Base-by-base conservation (phyloP, 2,888 invertebrate species). In the Lordiphosa fenestrarum region DNA sequence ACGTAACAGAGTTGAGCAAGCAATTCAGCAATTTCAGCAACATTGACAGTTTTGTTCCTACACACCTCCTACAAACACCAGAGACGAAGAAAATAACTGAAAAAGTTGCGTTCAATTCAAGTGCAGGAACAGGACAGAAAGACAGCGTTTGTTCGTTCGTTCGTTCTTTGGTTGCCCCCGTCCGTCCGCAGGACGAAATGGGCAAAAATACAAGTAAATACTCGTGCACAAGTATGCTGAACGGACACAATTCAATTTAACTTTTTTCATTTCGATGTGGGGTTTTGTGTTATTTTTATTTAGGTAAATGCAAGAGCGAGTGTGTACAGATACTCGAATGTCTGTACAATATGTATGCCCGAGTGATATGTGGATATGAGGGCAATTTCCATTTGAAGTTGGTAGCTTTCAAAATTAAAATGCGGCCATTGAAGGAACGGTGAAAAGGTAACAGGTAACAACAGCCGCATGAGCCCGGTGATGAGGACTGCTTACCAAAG, bases 181-280 rank as follows among this genome's bases (percentile, higher is more conserved):
- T 30, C 30, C 30, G 30, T 9, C 9, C 9, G 9, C 9, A 30
- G 9, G 12, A n/a, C 15, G 40, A 56, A 40, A 49, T 23, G 19
- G 41, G 42, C 7, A 23, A 48, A 55, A 52, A 53, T 51, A 59
- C 57, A 75, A 81, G 76, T 69, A 68, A 84, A 82, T 82, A 77
- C 46, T 73, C 71, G 9, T 30, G 3, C 30, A 30, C 30, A 30
- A 30, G 30, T 30, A 30, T 30, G 30, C 73, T 53, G 63, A 74
- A 66, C 69, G 71, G 74, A 78, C 83, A 84, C 84, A 78, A 84
- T 78, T 78, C 77, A 78, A 78, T 78, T 84, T 78, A 84, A 78
- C 77, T 84, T 78, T 84, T 78, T 84, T 78, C 78, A 82, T 77
- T 78, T 82, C 61, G 63, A 71, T 69, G 64, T 71, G 62, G 30